These are phyloP conservation scores for Xylophagus ater DNA, from an alignment of 2,888 invertebrate genomes.

Conservation along the genomic window DNA sequence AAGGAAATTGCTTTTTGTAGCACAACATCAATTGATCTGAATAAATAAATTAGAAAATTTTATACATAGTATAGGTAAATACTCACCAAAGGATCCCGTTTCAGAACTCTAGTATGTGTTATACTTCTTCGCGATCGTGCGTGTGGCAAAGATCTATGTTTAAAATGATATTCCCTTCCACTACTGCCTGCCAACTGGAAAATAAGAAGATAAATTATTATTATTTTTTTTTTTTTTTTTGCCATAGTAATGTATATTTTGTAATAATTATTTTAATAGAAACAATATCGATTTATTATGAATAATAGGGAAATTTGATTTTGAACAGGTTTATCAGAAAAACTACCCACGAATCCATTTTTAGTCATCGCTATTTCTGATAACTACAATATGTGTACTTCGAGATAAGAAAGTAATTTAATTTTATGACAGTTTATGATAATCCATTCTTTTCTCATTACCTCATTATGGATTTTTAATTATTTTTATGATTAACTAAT, in stretches of 20 bases:
- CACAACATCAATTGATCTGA: no score
- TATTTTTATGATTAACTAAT: no score
- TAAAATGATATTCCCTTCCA: constrained; percentile 85
- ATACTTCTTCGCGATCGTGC: constrained; percentile 81
- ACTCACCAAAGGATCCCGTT: constrained; percentile 88
- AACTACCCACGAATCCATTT: background rate
- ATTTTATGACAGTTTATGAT: no score
- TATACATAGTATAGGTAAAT: no score
- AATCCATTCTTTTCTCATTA: no score
- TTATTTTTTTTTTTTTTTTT: constrained; percentile 2
- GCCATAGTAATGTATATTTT: background rate
- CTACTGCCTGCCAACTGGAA: constrained; percentile 73
- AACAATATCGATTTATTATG: background rate
- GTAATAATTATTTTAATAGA: background rate
- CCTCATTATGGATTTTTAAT: no score
- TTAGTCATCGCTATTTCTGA: background rate
- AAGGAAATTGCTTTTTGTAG: no score
- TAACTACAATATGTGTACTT: no score
- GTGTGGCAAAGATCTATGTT: constrained; percentile 81
- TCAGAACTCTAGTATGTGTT: constrained; percentile 73
- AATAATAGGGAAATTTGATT: background rate
- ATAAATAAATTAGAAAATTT: no score
- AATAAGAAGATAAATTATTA: constrained; percentile 18
- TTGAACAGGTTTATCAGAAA: background rate
- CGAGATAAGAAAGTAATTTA: no score